phyloP scores from a whole-genome alignment of 2,888 invertebrate genomes.

The Trissolcus japonicus region DNA sequence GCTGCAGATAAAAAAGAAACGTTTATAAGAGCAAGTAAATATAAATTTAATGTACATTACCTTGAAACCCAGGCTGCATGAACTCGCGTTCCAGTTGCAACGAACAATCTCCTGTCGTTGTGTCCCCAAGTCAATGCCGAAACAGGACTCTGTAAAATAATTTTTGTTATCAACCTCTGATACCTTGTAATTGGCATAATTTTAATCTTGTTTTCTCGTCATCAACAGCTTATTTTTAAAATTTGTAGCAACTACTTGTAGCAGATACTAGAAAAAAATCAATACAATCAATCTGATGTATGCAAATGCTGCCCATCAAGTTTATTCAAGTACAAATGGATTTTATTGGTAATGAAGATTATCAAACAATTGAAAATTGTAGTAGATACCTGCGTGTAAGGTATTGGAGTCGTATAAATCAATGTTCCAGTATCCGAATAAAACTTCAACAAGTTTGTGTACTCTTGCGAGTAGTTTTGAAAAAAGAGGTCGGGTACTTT shows the following conservation, averaged over 20 bases:
- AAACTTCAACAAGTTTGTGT: slow-evolving; percentile 91
- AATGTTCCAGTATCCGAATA: slow-evolving; percentile 91
- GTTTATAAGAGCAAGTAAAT: not conserved
- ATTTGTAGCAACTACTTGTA: too few species aligned
- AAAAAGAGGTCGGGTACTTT: slow-evolving; percentile 72
- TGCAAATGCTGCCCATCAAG: too few species aligned
- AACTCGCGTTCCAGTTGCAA: slow-evolving; percentile 93
- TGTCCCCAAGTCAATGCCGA: slow-evolving; percentile 99
- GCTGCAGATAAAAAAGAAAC: not conserved
- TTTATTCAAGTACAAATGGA: too few species aligned
- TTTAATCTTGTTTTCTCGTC: too few species aligned
- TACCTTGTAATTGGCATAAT: too few species aligned
- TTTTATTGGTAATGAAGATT: too few species aligned
- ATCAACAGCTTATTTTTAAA: too few species aligned
- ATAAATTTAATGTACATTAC: slow-evolving; percentile 60
- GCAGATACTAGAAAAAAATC: too few species aligned
- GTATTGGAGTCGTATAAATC: slow-evolving; percentile 87
- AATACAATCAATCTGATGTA: too few species aligned
- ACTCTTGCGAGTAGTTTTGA: slow-evolving; percentile 78
- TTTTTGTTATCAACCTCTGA: too few species aligned
- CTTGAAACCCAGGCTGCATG: slow-evolving; percentile 95
- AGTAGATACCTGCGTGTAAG: slow-evolving; percentile 82
- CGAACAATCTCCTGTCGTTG: slow-evolving; percentile 95
- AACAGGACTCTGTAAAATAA: slow-evolving; percentile 83
- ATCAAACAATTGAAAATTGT: too few species aligned